phyloP scores from a whole-genome alignment of 2,113 vertebrate species.

The Agapornis roseicollis region DNA sequence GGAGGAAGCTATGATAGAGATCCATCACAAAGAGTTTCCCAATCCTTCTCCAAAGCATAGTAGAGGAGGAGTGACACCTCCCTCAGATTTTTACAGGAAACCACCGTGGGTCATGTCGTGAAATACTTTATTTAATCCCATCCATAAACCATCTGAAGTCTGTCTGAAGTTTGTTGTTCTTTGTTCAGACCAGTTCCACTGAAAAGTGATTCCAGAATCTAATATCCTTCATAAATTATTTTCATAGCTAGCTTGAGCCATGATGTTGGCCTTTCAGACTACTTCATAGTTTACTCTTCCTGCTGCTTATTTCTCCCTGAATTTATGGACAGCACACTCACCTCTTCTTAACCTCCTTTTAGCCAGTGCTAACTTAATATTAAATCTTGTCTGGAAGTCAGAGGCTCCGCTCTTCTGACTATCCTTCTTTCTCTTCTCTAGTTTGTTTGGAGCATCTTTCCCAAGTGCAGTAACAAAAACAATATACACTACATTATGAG shows the following conservation, averaged over 20 bases:
- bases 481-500: not conserved
- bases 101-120: not conserved
- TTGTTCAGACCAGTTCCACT: not conserved
- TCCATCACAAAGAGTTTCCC: not conserved
- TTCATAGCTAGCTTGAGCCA: not conserved
- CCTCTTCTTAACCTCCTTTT: not conserved
- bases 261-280: not conserved
- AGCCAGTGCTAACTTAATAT: not conserved
- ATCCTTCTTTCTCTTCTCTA: not conserved
- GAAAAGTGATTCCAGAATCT: not conserved
- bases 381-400: not conserved
- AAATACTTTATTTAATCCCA: not conserved
- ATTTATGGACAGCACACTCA: not conserved
- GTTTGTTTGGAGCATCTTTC: not conserved
- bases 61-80: not conserved
- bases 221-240: not conserved
- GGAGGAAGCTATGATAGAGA: not conserved
- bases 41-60: not conserved
- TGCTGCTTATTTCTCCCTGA: not conserved
- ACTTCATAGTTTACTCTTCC: not conserved
- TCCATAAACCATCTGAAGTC: not conserved
- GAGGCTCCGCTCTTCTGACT: not conserved
- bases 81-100: not conserved
- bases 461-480: not conserved
- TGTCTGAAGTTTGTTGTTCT: not conserved